Evolutionary conservation across 2,113 vertebrate species (phyloP).

Genomic region (Catharus minimus): DNA sequence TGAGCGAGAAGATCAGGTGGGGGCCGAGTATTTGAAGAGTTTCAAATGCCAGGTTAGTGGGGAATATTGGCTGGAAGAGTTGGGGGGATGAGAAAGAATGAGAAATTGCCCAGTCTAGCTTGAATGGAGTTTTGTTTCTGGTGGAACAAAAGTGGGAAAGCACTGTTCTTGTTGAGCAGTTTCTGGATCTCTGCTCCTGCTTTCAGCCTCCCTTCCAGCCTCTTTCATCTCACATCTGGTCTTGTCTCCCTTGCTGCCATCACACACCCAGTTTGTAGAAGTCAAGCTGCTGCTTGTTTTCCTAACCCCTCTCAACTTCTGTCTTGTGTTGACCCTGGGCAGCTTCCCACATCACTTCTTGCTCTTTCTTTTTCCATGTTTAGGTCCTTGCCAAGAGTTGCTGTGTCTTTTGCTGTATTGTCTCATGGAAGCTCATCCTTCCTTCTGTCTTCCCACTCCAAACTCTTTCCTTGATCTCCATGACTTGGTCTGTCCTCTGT

Average conservation of each 20-base stretch:
- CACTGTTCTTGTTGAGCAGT: neutral
- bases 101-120: neutral
- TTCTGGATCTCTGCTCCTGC: neutral
- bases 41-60: conserved; percentile 83
- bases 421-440: conserved; percentile 17
- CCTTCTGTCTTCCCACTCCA: neutral
- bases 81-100: conserved; percentile 11
- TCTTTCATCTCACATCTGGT: neutral
- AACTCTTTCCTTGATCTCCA: neutral
- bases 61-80: conserved; percentile 1
- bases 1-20: conserved; percentile 95
- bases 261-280: neutral
- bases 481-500: neutral
- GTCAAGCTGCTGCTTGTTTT: neutral
- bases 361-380: neutral
- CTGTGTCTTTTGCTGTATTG: neutral
- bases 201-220: neutral
- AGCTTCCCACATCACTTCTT: conserved; percentile 3
- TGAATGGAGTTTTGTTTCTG: neutral
- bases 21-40: conserved; percentile 82
- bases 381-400: neutral
- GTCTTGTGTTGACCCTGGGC: neutral
- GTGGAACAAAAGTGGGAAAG: neutral
- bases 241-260: conserved; percentile 17
- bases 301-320: neutral